Base-by-base conservation (phyloP, 2,113 vertebrate genomes). In the Eidolon helvum region DNA sequence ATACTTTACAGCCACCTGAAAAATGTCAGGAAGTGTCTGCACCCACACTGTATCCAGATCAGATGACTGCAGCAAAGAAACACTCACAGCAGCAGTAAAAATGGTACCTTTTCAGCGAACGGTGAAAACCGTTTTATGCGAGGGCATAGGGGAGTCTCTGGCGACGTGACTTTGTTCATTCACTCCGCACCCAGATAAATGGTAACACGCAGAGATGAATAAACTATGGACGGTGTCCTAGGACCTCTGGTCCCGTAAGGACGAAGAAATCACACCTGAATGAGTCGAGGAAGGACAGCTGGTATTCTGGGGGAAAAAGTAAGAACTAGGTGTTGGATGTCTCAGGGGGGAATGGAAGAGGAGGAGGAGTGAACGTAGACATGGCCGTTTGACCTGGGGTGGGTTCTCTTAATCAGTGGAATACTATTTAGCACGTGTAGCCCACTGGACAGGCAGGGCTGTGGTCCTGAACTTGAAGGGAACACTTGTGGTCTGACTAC, bases 401-500 rank as follows among this genome's bases (percentile, higher is more conserved):
- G 4, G 21, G 7, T 40, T 40, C 10, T n/a, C 10, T 18, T 8
- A 7, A 14, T 24, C 28, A 22, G 21, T 33, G 15, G n/a, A 53
- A 5, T 4, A 7, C 18, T 8, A 26, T 22, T n/a, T 24, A 1
- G 4, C 30, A 9, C 38, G n/a, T 1, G 1, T 11, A 63, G n/a
- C 7, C 19, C 50, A 28, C 6, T 53, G 10, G 1, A 48, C 0
- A 16, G 0, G 28, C 4, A 21, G 84, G 14, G 48, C 1, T 2
- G 33, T 9, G 26, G 24, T 14, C 2, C 15, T 48, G 28, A 68
- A 7, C 8, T 11, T 24, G 16, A 66, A 24, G 14, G 21, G 24
- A 24, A 7, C 10, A 0, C 6, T 0, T 10, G 7, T 9, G n/a
- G 30, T n/a, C 21, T 3, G 9, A 11, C 35, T 1, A 35, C 0